Base-by-base conservation (phyloP, 2,113 vertebrate species). In the Nothoprocta pentlandii region DNA sequence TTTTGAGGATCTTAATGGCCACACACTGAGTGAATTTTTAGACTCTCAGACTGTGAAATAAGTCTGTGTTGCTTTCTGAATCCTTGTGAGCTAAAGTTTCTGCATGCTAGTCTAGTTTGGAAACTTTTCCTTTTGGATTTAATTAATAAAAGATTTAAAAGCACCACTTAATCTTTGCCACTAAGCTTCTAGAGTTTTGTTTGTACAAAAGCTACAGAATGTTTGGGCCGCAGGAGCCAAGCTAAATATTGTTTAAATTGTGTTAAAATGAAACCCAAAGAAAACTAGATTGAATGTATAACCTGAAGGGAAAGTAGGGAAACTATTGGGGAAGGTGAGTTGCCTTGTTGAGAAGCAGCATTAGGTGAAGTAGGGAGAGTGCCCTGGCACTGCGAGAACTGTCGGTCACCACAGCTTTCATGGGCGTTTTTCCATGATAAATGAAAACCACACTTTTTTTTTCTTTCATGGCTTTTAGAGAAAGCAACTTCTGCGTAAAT, bases 231-330 rank as follows among this genome's bases (percentile, higher is more conserved):
- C 46, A 62, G 80, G 59, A 87, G 86, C 92, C 86, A 92, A 93
- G 85, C 87, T 95, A 96, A 95, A 93, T 87, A 94, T 88, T 93
- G 81, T 93, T 88, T 85, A 79, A 84, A 76, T 95, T 89, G 74
- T 66, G 84, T 96, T 86, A 92, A 92, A 81, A 92, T 54, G 77
- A 93, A 94, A 89, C 69, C 23, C 39, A 16, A 90, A 77, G 54
- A 89, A 84, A 93, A 73, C 53, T 92, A 36, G 39, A 39, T 36
- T 39, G 77, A 69, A 88, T 90, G 81, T 84, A 23, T 16, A 63
- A 54, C 11, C 16, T 71, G 5, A 88, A 78, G 56, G 53, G 39
- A 87, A 90, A 87, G 67, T n/a, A 28, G 54, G 49, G 75, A 64
- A 28, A 64, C 6, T 74, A 17, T 25, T 6, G 11, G 21, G 32